Evolutionary conservation across 1,140 invertebrate genomes (phyloP).

Genomic region (Lepidurus couesii): DNA sequence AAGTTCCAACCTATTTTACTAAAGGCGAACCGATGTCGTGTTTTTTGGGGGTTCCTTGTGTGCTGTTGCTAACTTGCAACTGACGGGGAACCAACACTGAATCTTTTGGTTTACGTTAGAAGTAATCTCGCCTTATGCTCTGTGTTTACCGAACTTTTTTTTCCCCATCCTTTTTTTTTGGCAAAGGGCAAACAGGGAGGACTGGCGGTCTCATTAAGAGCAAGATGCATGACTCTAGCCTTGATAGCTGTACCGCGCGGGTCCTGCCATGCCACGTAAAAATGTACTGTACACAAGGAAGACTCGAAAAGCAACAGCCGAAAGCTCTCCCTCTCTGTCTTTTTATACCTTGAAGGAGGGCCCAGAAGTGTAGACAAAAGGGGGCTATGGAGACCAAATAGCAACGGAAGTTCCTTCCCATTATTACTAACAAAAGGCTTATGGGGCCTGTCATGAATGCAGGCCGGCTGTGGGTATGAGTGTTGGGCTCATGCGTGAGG

Average conservation of each 20-base stretch:
- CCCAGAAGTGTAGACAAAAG: background rate
- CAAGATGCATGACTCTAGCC: background rate
- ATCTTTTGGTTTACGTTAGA: too few species aligned
- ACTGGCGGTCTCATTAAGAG: background rate
- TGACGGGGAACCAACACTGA: too few species aligned
- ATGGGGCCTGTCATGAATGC: background rate
- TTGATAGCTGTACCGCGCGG: background rate
- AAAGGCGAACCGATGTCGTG: too few species aligned
- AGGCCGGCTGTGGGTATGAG: background rate
- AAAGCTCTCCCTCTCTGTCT: too few species aligned
- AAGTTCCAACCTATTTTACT: background rate
- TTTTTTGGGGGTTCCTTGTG: too few species aligned
- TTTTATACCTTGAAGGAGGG: too few species aligned
- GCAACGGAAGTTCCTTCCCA: conserved; percentile 13
- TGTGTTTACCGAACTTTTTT: conserved; percentile 3
- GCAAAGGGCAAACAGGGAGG: background rate
- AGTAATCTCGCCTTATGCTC: background rate
- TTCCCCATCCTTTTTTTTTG: background rate
- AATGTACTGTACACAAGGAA: background rate
- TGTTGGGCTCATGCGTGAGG: background rate
- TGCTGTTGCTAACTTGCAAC: too few species aligned
- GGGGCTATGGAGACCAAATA: background rate
- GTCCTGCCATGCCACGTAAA: too few species aligned
- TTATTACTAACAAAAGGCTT: conserved; percentile 1
- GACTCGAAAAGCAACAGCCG: too few species aligned